phyloP scores from a whole-genome alignment of 2,113 vertebrate species.

The Syrmaticus mikado region DNA sequence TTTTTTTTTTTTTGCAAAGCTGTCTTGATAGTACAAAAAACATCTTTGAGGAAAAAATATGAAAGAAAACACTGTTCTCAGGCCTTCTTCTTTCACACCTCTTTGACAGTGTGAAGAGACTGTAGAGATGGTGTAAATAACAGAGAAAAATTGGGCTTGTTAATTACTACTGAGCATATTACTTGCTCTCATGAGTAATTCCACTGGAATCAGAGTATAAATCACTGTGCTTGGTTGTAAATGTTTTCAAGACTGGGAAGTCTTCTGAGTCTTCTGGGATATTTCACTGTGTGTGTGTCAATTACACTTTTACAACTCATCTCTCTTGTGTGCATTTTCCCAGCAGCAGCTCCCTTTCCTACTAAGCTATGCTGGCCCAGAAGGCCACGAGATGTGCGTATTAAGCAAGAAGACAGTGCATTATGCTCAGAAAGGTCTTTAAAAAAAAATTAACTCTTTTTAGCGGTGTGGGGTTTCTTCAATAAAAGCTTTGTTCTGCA shows the following conservation, averaged over 20 bases:
- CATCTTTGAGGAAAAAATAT: not conserved
- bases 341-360: conserved; percentile 17
- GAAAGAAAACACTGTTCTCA: not conserved
- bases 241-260: conserved; percentile 32
- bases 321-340: not conserved
- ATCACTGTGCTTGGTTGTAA: conserved; percentile 12
- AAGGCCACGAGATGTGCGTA: not conserved
- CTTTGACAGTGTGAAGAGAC: conserved; percentile 21
- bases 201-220: not conserved
- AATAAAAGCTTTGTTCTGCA: not conserved
- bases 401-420: not conserved
- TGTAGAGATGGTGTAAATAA: not conserved
- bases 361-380: conserved; percentile 14
- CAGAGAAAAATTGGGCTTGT: not conserved
- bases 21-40: not conserved
- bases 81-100: conserved; percentile 2
- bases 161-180: conserved; percentile 62
- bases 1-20: not conserved
- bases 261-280: conserved; percentile 37
- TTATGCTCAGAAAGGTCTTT: not conserved
- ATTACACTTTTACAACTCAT: conserved; percentile 44
- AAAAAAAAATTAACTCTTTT: not conserved
- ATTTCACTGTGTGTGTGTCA: not conserved
- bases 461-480: not conserved
- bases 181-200: conserved; percentile 59